Base-by-base conservation (phyloP, 2,113 vertebrate species). In the Hippolais icterina region DNA sequence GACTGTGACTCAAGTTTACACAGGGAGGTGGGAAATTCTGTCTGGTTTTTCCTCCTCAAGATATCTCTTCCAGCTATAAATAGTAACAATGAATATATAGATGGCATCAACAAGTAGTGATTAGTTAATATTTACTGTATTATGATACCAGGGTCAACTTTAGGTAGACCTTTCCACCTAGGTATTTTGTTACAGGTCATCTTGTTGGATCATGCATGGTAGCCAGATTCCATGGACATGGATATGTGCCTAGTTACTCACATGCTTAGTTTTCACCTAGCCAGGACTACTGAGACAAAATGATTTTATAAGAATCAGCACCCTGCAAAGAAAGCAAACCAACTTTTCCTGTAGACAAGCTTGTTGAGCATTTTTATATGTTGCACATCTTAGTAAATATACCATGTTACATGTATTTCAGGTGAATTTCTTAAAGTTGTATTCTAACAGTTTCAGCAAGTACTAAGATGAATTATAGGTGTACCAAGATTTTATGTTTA, bases 151-250 rank as follows among this genome's bases (percentile, higher is more conserved):
- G 52, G 37, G 41, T 94, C 94, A 94, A 60, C 94, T 96, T 95
- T 92, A 92, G 60, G 68, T 83, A 95, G 94, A 93, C 72, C 80
- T 96, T 95, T 93, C 69, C 46, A 68, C 44, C 44, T 74, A 88
- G 65, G 41, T 94, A 86, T 94, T 91, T 95, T 90, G 71, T 92
- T 96, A 95, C 44, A 87, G 85, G 82, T 95, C 90, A 83, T 87
- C 78, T 79, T 93, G 66, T 74, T 93, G 84, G 87, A 74, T 92
- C 87, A 66, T 37, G 52, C 82, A 22, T 39, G 49, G 79, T 66
- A 80, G 63, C 71, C 87, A 90, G 56, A 91, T 94, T 77, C 70
- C 84, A 18, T 61, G 66, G 77, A 44, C 52, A 35, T 3, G 42
- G 85, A 41, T 96, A 56, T 15, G 33, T 93, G 76, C 71, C 60